Evolutionary conservation across 2,113 vertebrate genomes (phyloP), one percentile per base, ranked within the genome.

Genomic region (Dolichallabes microphthalmus): DNA sequence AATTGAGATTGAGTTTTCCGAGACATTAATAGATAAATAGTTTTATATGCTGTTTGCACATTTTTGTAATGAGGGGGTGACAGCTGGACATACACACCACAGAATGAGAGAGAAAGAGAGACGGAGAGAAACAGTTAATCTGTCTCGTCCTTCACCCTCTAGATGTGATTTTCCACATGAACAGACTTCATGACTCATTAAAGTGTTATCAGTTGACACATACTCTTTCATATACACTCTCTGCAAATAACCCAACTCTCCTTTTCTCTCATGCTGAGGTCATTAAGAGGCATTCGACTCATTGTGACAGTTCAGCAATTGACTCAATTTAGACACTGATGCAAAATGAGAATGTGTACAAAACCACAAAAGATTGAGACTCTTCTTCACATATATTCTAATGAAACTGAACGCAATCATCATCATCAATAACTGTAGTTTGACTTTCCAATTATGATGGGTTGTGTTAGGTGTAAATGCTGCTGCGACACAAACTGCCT

Each of bases 161-260:
- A 71, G 79, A 82, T 88, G 90, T 90, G 89, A 90, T 92, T 93
- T 92, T 86, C 11, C 30, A 77, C 86, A 73, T 88, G 87, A 78
- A 17, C 66, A 64, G 27, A 35, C 2, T 82, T 58, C 88, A 66
- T 3, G 50, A 88, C 52, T 73, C 64, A 81, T 58, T 68, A 53
- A 82, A 53, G 45, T 82, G 14, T 27, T 71, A 66, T 39, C 25
- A 30, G 17, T 82, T 39, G 55, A 14, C 58, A 66, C 58, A 32
- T 25, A 55, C 14, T 60, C 66, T 63, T 73, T 19, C n/a, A 69
- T 66, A 52, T 30, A n/a, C 9, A 25, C 39, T 80, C 32, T 50
- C 50, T 83, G 19, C 27, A 79, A 60, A 60, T 75, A 61, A 52
- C 39, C 76, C n/a, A 35, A 27, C 52, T 84, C 69, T 73, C 50